These are phyloP conservation scores for Physella acuta DNA, from an alignment of 1,140 invertebrate genomes.

Conservation along the genomic window DNA sequence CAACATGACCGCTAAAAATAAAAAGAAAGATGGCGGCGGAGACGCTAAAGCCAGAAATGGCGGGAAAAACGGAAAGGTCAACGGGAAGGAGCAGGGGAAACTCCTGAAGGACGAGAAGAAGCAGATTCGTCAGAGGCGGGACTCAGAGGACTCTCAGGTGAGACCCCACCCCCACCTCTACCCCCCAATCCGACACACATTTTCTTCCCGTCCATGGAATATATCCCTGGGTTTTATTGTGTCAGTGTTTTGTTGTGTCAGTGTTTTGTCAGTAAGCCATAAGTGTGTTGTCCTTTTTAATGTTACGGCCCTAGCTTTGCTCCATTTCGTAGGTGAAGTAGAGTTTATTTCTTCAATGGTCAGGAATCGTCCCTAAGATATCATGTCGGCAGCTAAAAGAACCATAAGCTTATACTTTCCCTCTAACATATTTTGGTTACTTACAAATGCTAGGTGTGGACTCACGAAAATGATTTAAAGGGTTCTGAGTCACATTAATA, in stretches of 20 bases:
- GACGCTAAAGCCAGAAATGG: not conserved
- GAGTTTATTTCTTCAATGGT: not conserved
- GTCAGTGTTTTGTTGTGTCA: not conserved
- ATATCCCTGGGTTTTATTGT: not conserved
- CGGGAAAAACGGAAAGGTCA: not conserved
- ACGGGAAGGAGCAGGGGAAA: not conserved
- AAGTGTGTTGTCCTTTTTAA: not conserved
- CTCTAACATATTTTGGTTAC: no score
- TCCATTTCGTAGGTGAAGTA: not conserved
- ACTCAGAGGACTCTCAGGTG: not conserved
- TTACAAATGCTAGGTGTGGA: no score
- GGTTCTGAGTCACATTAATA: no score
- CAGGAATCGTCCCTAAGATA: no score
- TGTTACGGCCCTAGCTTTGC: not conserved
- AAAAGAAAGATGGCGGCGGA: not conserved
- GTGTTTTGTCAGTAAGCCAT: no score
- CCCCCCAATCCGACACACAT: no score
- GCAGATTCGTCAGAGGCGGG: not conserved
- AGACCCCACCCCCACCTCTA: no score
- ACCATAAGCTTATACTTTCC: no score
- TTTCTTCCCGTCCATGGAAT: not conserved
- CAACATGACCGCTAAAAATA: not conserved
- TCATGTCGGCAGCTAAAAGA: no score
- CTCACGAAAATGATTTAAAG: no score
- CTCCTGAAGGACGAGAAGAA: not conserved